Conservation (phyloP, 2,113 vertebrate species). For the Trinectes maculatus region DNA sequence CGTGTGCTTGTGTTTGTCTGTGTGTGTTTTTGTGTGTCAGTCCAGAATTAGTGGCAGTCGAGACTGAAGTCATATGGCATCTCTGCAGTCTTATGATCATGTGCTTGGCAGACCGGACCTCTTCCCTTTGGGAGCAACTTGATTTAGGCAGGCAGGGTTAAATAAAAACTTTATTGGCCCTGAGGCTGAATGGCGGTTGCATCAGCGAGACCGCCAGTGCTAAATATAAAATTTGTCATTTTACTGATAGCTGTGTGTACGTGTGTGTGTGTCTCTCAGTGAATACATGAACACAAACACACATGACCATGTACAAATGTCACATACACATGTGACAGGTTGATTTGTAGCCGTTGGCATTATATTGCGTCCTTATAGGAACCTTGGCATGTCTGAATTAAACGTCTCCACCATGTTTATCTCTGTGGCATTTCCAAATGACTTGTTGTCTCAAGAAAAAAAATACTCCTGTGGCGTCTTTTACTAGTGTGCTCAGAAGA, state of each 20-base stretch:
- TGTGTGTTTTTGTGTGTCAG: background rate
- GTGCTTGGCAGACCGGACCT: conserved; percentile 42
- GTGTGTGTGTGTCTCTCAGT: conserved; percentile 11
- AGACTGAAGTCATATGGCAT: conserved; percentile 31
- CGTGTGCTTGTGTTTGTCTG: background rate
- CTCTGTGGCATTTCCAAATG: too few species aligned
- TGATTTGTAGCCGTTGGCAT: too few species aligned
- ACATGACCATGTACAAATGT: background rate
- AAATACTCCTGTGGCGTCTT: too few species aligned
- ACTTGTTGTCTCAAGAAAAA: too few species aligned
- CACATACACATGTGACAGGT: conserved; percentile 12
- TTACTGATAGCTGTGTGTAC: conserved; percentile 43
- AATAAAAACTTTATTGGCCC: conserved; percentile 61
- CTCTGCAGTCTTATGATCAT: conserved; percentile 53
- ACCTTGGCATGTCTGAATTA: too few species aligned
- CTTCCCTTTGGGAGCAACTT: conserved; percentile 49
- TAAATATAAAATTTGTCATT: conserved; percentile 65
- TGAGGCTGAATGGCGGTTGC: conserved; percentile 55
- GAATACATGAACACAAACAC: conserved; percentile 18
- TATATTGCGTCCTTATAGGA: too few species aligned
- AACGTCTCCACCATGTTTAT: too few species aligned
- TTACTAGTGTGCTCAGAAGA: too few species aligned
- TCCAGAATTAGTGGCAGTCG: conserved; percentile 13
- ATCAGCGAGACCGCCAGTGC: conserved; percentile 37
- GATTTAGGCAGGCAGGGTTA: conserved; percentile 57